Evolutionary conservation across 2,797 vertebrate genomes (phyloP), one percentile per base, ranked within the genome.

Genomic region (Labeo calbasu): DNA sequence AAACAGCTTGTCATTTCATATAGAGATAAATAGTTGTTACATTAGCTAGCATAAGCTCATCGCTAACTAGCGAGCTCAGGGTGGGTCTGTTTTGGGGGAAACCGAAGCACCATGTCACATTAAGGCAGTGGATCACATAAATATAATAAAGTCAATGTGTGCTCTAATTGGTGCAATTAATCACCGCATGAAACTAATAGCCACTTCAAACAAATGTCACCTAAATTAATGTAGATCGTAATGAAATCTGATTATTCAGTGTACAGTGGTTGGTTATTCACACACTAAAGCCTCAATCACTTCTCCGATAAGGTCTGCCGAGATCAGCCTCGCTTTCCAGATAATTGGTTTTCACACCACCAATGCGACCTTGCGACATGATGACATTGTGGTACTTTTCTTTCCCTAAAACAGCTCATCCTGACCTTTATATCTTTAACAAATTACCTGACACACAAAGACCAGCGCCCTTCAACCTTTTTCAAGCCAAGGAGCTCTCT

Each of bases 1-100:
- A 78, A 78, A 78, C 82, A 84, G 66, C 75, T 71, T 84, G 82
- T 83, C 82, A 48, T 76, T 77, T 83, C 63, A 83, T 32, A 77
- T 57, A 28, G 68, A 71, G 82, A 84, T 78, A 61, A 70, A 84
- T 61, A 15, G 53, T 15, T 77, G 7, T 78, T 63, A 59, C 25
- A 48, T 32, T 84, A 70, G 73, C 55, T 71, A 61, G 65, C 59
- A 65, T 40, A 75, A 75, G 65, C 65, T 36, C 10, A 8, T 48
- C 28, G 10, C 53, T 78, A 84, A 84, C 82, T 25, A 84, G 25
- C 36, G 36, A 78, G 65, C 75, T 61, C 46, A 59, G 53, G 71
- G 43, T 51, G 19, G 48, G 10, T 46, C 23, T 83, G 65, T 78
- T 78, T 48, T 36, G 25, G 43, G 43, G 75, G 51, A 61, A 84